These are phyloP conservation scores for Deroplatys truncata DNA, from an alignment of 2,888 invertebrate species.

Conservation along the genomic window DNA sequence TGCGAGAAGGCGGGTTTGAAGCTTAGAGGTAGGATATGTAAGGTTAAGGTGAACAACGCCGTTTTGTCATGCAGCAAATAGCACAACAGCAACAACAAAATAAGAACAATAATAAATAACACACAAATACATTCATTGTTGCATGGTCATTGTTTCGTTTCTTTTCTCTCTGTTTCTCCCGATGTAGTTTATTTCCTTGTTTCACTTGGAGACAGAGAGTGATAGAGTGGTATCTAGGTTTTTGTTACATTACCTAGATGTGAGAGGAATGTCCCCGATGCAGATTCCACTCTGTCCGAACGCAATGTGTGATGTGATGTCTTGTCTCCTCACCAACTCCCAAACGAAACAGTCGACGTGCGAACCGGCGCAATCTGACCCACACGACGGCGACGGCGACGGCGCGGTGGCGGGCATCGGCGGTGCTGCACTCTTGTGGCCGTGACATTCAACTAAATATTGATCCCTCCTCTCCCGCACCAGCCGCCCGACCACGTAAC, in stretches of 20 bases:
- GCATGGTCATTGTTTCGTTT: neutral
- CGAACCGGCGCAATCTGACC: neutral
- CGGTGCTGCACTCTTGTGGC: neutral
- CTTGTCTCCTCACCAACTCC: neutral
- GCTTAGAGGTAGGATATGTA: neutral
- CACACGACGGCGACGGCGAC: neutral
- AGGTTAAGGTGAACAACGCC: neutral
- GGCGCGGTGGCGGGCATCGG: neutral
- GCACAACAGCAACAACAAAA: neutral
- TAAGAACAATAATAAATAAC: neutral
- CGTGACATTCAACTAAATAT: neutral
- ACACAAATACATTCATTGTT: neutral
- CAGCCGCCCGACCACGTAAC: neutral
- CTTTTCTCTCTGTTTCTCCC: neutral
- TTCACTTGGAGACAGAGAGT: neutral
- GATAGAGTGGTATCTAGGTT: neutral
- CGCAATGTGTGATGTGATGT: neutral
- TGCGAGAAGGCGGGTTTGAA: neutral
- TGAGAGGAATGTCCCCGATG: neutral
- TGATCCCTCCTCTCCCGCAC: neutral
- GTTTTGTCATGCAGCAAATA: neutral
- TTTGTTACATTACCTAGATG: neutral
- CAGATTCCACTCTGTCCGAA: neutral
- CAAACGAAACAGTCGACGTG: neutral
- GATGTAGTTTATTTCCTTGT: neutral